Evolutionary conservation across 35 echinoderm and acorn worm genomes (phyloP).

Genomic region (Heliocidaris tuberculata): DNA sequence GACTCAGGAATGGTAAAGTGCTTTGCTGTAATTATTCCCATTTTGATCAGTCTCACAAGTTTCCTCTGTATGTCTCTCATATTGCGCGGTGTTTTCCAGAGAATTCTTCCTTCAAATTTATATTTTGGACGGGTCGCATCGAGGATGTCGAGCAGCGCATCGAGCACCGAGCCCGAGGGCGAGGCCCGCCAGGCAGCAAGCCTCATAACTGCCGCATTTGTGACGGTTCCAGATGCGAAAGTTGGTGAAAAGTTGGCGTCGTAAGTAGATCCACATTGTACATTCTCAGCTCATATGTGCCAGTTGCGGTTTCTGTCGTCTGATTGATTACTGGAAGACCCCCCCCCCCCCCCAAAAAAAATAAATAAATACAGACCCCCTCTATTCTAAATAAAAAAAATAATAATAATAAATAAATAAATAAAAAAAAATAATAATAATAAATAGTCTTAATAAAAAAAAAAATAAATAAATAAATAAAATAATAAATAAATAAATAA

Average conservation of each 20-base stretch:
- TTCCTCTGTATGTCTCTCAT: neutral
- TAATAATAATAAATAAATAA: too few species aligned
- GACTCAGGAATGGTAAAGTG: too few species aligned
- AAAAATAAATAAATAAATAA: too few species aligned
- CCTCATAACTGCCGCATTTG: neutral
- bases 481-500: too few species aligned
- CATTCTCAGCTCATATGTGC: too few species aligned
- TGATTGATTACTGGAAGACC: neutral
- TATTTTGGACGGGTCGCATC: neutral
- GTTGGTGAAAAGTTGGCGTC: slow-evolving; percentile 17
- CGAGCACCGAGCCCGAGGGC: too few species aligned
- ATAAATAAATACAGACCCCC: too few species aligned
- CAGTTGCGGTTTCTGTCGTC: neutral
- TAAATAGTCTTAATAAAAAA: too few species aligned
- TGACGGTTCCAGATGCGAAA: neutral
- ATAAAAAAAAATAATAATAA: too few species aligned
- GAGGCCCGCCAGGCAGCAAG: neutral
- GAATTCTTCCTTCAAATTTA: neutral
- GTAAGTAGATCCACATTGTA: too few species aligned
- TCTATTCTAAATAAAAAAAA: too few species aligned
- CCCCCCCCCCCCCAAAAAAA: too few species aligned
- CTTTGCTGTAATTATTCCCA: neutral
- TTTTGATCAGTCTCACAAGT: neutral
- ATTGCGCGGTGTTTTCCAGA: neutral
- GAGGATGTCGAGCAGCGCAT: neutral